A percentile compares a stretch with the other conserved stretches of the same genome.
Conservation (phyloP, 2,797 vertebrate genomes). For the Sparidentex hasta region DNA sequence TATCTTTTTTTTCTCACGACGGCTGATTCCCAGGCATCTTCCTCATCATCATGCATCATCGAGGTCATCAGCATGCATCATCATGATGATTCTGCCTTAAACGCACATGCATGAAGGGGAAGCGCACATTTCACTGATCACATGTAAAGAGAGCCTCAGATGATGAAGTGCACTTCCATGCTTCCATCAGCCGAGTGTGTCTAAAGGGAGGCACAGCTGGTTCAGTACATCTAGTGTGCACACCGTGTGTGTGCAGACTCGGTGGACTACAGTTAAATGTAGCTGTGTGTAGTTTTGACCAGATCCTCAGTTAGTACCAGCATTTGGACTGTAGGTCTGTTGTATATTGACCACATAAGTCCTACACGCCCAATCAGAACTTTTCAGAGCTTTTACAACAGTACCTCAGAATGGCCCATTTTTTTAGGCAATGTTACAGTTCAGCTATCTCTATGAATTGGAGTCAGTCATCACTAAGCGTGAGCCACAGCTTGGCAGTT, state of each 20-base stretch:
- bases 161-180: neutral
- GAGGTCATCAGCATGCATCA: constrained; percentile 17
- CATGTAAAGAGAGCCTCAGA: neutral
- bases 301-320: neutral
- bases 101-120: constrained; percentile 21
- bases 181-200: neutral
- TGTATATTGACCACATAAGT: neutral
- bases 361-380: neutral
- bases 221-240: neutral
- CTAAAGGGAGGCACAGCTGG: neutral
- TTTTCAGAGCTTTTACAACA: neutral
- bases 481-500: too few species aligned
- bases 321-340: neutral
- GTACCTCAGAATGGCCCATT: neutral
- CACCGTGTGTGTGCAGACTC: too few species aligned
- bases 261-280: neutral
- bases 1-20: neutral
- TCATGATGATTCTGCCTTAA: neutral
- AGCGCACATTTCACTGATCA: constrained; percentile 7
- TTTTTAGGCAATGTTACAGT: neutral
- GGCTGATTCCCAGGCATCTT: neutral
- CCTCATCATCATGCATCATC: constrained; percentile 13
- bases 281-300: neutral
- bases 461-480: too few species aligned
- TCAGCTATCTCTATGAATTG: too few species aligned